Evolutionary conservation across 2,888 invertebrate species (phyloP).

Genomic region (Diarsia dahlii): DNA sequence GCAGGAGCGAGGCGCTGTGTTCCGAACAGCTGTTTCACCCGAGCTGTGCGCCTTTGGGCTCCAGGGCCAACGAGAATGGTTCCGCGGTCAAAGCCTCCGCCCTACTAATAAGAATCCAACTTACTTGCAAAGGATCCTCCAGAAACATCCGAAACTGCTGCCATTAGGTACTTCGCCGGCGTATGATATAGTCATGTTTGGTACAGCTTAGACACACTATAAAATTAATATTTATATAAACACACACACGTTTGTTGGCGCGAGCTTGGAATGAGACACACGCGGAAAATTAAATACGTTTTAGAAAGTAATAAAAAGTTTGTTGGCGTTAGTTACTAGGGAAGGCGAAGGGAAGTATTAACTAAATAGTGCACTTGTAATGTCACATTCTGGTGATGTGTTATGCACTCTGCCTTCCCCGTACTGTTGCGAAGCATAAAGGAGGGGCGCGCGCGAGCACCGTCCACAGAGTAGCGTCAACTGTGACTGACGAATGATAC

Average conservation of each 20-base stretch:
- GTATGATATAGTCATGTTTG: conserved; percentile 96
- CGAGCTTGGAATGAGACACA: conserved; percentile 86
- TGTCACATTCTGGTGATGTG: conserved; percentile 88
- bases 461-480: conserved; percentile 79
- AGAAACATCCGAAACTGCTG: conserved; percentile 98
- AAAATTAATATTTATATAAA: conserved; percentile 87
- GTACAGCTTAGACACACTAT: conserved; percentile 81
- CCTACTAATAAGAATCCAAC: conserved; percentile 77
- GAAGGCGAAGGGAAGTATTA: conserved; percentile 84
- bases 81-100: conserved; percentile 66
- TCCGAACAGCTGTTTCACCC: conserved; percentile 83
- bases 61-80: conserved; percentile 62
- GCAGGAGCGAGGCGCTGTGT: conserved; percentile 68
- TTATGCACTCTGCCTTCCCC: conserved; percentile 82
- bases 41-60: conserved; percentile 51
- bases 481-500: conserved; percentile 79
- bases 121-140: conserved; percentile 97
- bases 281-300: conserved; percentile 89
- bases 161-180: conserved; percentile 97
- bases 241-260: conserved; percentile 88
- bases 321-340: conserved; percentile 79
- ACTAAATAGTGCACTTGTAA: conserved; percentile 81
- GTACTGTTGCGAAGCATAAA: conserved; percentile 76
- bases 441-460: conserved; percentile 78
- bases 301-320: conserved; percentile 89